Evolutionary conservation across 2,797 vertebrate genomes (phyloP).

Genomic region (Falco cherrug): DNA sequence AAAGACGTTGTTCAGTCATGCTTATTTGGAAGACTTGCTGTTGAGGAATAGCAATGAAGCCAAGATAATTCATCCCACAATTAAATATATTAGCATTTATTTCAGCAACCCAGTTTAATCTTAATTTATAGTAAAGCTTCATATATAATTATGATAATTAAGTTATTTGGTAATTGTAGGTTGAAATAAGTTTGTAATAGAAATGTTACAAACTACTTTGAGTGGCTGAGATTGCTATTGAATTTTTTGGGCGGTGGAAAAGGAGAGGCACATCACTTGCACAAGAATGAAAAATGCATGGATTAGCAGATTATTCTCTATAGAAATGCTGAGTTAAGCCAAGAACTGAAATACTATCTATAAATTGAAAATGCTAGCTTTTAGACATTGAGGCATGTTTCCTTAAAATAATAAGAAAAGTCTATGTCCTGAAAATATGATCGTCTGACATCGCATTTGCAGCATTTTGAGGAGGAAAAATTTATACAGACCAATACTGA

Average conservation of each 20-base stretch:
- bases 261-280: background rate
- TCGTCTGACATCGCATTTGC: background rate
- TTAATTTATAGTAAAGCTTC: slow-evolving; percentile 33
- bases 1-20: background rate
- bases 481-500: background rate
- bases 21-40: slow-evolving; percentile 18
- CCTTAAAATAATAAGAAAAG: background rate
- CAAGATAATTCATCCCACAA: slow-evolving; percentile 52
- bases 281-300: background rate
- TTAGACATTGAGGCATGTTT: background rate
- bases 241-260: background rate
- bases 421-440: background rate
- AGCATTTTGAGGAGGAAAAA: background rate
- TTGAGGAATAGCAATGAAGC: slow-evolving; percentile 39
- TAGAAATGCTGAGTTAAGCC: background rate
- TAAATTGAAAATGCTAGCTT: background rate
- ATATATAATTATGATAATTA: slow-evolving; percentile 50
- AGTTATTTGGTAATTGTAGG: slow-evolving; percentile 46
- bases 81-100: slow-evolving; percentile 50
- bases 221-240: background rate
- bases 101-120: slow-evolving; percentile 33
- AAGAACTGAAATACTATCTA: background rate
- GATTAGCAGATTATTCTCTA: background rate
- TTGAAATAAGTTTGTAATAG: slow-evolving; percentile 18
- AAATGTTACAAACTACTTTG: background rate